A percentile compares a stretch with the other conserved stretches of the same genome.
Conservation (phyloP, 2,113 vertebrate species). For the Papio anubis region DNA sequence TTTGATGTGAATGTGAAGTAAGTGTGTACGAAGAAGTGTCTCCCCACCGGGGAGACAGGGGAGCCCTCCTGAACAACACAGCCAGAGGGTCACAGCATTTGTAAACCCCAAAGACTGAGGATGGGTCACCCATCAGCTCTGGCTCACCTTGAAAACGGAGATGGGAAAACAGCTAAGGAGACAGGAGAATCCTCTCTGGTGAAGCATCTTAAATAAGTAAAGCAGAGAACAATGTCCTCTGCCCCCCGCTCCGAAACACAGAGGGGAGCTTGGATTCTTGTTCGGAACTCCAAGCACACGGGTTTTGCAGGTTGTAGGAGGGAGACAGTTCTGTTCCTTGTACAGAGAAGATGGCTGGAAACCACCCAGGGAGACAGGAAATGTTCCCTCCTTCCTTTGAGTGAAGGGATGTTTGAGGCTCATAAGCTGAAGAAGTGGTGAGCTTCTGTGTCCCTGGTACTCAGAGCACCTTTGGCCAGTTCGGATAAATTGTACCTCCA, state of each 20-base stretch:
- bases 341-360: neutral
- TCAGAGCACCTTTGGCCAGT: neutral
- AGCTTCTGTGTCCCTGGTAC: neutral
- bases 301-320: neutral
- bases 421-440: neutral
- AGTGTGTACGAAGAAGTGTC: fast-evolving
- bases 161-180: neutral
- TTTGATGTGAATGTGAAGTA: neutral
- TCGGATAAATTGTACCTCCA: neutral
- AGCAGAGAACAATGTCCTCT: neutral
- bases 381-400: neutral
- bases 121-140: fast-evolving
- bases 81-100: neutral
- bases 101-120: neutral
- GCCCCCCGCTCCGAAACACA: fast-evolving
- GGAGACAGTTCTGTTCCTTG: fast-evolving
- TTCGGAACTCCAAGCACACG: neutral
- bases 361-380: fast-evolving
- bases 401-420: neutral
- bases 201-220: neutral
- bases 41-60: neutral
- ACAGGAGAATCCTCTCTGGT: neutral
- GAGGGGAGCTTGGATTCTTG: fast-evolving
- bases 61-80: fast-evolving
- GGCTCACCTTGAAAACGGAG: neutral